Evolutionary conservation across 2,797 vertebrate genomes (phyloP).

Genomic region (Mormyrops boulengeri): DNA sequence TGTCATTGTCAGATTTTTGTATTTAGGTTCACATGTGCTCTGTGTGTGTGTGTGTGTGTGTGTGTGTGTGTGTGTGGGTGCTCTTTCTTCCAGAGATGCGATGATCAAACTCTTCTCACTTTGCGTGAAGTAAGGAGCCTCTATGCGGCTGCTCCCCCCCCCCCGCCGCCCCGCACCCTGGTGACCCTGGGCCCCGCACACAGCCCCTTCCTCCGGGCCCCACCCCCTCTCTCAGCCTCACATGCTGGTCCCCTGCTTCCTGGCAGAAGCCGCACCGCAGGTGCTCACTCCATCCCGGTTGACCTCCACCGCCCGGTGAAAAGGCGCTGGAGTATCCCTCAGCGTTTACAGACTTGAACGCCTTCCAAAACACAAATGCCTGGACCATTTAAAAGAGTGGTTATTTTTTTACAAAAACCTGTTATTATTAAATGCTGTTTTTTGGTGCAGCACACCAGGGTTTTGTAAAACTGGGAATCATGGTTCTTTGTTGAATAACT

Average conservation of each 20-base stretch:
- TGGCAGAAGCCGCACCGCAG: not conserved
- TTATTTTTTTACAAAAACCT: not conserved
- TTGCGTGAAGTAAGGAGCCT: conserved; percentile 46
- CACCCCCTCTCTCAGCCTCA: not conserved
- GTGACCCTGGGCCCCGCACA: not conserved
- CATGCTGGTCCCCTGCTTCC: not conserved
- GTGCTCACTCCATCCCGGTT: not conserved
- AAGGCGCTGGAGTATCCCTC: not conserved
- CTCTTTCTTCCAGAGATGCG: conserved; percentile 53
- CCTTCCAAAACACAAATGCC: conserved; percentile 20
- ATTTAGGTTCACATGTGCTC: conserved; percentile 13
- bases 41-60: too few species aligned
- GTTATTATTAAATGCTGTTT: not conserved
- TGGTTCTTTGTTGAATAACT: not conserved
- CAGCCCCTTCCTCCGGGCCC: not conserved
- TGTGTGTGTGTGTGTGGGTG: conserved; percentile 30
- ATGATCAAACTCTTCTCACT: conserved; percentile 47
- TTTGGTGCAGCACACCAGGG: not conserved
- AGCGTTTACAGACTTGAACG: not conserved
- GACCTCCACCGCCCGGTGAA: not conserved
- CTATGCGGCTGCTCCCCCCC: conserved; percentile 15
- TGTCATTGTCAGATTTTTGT: conserved; percentile 18
- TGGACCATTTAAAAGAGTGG: not conserved
- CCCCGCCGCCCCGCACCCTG: not conserved
- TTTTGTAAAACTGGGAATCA: not conserved